Evolutionary conservation across 2,888 invertebrate species (phyloP).

Genomic region (Monochamus alternatus): DNA sequence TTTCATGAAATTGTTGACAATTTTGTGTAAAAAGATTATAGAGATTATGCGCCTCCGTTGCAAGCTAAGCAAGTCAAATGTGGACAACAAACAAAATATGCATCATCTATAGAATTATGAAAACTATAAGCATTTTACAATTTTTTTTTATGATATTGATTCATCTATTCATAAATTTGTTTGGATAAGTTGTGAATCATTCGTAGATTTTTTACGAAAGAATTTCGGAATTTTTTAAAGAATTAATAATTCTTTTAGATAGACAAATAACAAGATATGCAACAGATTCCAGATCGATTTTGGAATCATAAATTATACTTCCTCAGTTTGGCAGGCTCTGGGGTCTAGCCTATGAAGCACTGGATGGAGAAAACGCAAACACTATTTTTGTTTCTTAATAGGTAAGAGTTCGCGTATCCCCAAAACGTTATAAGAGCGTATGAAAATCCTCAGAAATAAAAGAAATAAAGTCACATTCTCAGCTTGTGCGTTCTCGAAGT

Average conservation of each 20-base stretch:
- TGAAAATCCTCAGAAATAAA: slow-evolving; percentile 36
- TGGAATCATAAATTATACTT: slow-evolving; percentile 49
- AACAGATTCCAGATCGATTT: slow-evolving; percentile 47
- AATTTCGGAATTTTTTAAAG: too few relatives aligned
- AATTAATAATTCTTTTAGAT: slow-evolving; percentile 5
- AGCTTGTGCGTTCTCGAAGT: slow-evolving; percentile 45
- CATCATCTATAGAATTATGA: too few relatives aligned
- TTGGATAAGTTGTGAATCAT: too few relatives aligned
- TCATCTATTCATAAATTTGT: too few relatives aligned
- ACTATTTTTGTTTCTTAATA: slow-evolving; percentile 65
- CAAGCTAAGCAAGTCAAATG: too few relatives aligned
- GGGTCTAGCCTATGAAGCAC: slow-evolving; percentile 58
- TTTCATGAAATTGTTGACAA: too few relatives aligned
- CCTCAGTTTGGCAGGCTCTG: slow-evolving; percentile 45
- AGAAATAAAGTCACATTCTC: slow-evolving; percentile 50
- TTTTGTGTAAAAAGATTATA: too few relatives aligned
- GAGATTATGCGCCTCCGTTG: too few relatives aligned
- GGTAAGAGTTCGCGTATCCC: slow-evolving; percentile 61
- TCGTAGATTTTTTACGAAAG: too few relatives aligned
- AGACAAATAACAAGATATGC: slow-evolving; percentile 26
- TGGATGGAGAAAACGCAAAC: slow-evolving; percentile 62
- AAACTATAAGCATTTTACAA: too few relatives aligned
- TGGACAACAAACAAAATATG: too few relatives aligned
- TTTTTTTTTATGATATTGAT: too few relatives aligned
- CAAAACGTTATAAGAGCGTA: slow-evolving; percentile 55